phyloP scores from a whole-genome alignment of 2,797 vertebrate genomes.

The Hippocampus kuda region DNA sequence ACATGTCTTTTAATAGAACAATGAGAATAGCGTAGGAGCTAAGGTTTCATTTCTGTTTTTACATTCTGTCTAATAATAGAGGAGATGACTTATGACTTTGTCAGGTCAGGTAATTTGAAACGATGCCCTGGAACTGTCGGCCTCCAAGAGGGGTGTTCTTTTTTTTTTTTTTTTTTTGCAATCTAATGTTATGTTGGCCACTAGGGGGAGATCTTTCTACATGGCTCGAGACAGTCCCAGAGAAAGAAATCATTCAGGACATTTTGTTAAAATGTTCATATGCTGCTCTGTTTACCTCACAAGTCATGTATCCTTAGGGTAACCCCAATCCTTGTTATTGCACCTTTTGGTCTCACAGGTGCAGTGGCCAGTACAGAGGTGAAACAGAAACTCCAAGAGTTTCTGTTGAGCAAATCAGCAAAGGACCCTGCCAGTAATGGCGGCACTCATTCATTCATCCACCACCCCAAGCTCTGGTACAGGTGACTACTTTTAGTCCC shows the following conservation, averaged over 20 bases:
- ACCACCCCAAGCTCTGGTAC: conserved; percentile 94
- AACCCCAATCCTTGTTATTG: conserved; percentile 54
- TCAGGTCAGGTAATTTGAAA: conserved; percentile 51
- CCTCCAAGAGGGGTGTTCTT: conserved; percentile 31
- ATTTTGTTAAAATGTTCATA: neutral
- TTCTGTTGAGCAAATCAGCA: conserved; percentile 94
- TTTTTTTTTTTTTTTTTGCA: neutral
- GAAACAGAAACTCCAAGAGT: conserved; percentile 99
- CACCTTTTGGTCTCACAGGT: conserved; percentile 72
- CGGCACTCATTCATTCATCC: conserved; percentile 78
- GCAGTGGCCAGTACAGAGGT: conserved; percentile 96
- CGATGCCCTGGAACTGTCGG: conserved; percentile 45
- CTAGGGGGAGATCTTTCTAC: conserved; percentile 69
- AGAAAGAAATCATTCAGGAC: neutral
- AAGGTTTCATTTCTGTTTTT: conserved; percentile 56
- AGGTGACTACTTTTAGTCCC: conserved; percentile 69
- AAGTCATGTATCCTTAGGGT: conserved; percentile 42
- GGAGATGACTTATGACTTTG: conserved; percentile 51
- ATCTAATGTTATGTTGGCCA: conserved; percentile 43
- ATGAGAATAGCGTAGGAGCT: conserved; percentile 43
- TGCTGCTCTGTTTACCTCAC: neutral
- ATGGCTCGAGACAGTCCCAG: conserved; percentile 27
- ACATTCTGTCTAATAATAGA: conserved; percentile 47
- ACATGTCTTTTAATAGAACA: conserved; percentile 35
- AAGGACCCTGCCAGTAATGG: conserved; percentile 82